These are phyloP conservation scores for Thumatha senex DNA, from an alignment of 2,888 invertebrate genomes.

Conservation along the genomic window DNA sequence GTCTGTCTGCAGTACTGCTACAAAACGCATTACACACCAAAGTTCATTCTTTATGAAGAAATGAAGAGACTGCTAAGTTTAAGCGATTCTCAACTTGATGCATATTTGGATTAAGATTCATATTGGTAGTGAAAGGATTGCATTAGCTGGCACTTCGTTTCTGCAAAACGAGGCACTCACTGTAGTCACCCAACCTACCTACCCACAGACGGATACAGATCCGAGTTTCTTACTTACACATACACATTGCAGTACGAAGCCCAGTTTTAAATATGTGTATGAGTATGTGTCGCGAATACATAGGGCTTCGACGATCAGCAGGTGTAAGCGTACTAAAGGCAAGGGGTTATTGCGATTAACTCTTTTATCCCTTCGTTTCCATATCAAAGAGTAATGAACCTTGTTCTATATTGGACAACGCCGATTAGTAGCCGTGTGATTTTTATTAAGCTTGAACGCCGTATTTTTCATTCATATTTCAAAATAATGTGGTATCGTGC, in stretches of 20 bases:
- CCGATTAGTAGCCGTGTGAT: slow-evolving; percentile 77
- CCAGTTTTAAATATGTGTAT: slow-evolving; percentile 77
- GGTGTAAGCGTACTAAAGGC: slow-evolving; percentile 80
- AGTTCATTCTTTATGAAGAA: slow-evolving; percentile 69
- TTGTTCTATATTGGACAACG: slow-evolving; percentile 73
- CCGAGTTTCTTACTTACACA: slow-evolving; percentile 79
- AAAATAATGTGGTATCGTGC: background rate
- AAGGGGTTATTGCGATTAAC: slow-evolving; percentile 83
- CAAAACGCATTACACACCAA: slow-evolving; percentile 65
- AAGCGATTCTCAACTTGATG: slow-evolving; percentile 67
- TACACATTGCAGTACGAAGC: slow-evolving; percentile 71
- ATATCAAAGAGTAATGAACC: slow-evolving; percentile 83
- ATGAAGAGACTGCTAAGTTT: slow-evolving; percentile 58
- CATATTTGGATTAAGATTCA: slow-evolving; percentile 67
- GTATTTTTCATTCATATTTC: background rate
- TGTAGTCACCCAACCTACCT: slow-evolving; percentile 77
- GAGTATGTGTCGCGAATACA: slow-evolving; percentile 77
- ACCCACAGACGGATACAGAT: slow-evolving; percentile 82
- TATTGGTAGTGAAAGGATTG: slow-evolving; percentile 69
- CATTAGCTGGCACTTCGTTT: slow-evolving; percentile 61
- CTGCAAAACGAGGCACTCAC: slow-evolving; percentile 74
- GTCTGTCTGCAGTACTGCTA: slow-evolving; percentile 71
- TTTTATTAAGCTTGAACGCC: slow-evolving; percentile 29
- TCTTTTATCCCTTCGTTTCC: slow-evolving; percentile 83
- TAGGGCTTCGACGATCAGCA: slow-evolving; percentile 83